phyloP scores from a whole-genome alignment of 2,888 invertebrate genomes.

The Epinotia brunnichana region DNA sequence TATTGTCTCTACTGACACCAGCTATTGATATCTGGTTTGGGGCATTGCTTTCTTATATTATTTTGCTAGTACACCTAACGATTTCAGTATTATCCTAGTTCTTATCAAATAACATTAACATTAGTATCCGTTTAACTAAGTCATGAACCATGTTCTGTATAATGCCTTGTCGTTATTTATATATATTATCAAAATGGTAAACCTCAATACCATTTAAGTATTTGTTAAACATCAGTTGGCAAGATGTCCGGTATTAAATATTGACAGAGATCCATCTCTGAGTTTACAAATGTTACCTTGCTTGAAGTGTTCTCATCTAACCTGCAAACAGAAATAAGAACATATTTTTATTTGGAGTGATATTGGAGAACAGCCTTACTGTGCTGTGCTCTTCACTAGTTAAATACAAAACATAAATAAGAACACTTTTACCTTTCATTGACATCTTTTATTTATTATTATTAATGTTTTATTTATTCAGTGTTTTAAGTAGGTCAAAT shows the following conservation, averaged over 20 bases:
- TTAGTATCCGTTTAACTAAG: constrained; percentile 11
- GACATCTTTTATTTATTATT: no score
- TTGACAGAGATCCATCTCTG: constrained; percentile 88
- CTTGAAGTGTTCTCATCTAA: constrained; percentile 90
- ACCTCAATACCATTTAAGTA: constrained; percentile 10
- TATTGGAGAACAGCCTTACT: no score
- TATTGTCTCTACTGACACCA: neutral
- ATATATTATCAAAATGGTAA: constrained; percentile 30
- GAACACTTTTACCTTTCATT: no score
- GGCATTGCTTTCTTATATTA: neutral
- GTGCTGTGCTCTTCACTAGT: no score
- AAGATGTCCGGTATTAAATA: constrained; percentile 91
- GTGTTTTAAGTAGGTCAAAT: no score
- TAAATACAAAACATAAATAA: no score
- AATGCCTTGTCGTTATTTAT: constrained; percentile 40
- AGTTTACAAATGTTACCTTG: constrained; percentile 88
- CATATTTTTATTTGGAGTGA: neutral
- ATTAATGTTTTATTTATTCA: no score
- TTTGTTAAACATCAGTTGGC: constrained; percentile 85
- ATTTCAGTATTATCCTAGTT: constrained; percentile 7
- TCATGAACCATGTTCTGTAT: constrained; percentile 38
- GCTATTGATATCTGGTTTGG: neutral
- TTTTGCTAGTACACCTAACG: neutral
- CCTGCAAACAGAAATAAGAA: constrained; percentile 72
- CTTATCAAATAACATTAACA: constrained; percentile 11